Conservation (phyloP, 2,888 invertebrate genomes). For the Glyphotaelius pellucidus region DNA sequence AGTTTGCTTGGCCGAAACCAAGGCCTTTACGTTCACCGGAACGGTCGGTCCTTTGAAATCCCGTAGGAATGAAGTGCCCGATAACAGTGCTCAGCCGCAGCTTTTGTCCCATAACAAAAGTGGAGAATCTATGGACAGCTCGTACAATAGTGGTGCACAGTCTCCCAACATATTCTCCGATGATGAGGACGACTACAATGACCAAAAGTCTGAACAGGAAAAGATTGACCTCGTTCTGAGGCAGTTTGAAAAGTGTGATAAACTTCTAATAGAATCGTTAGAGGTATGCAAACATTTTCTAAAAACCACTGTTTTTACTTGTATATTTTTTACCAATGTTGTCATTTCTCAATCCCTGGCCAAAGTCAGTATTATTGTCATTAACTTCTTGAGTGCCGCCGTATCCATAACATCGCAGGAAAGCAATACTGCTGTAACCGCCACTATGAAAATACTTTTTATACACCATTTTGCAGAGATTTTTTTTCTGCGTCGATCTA, state of each 20-base stretch:
- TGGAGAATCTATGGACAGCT: slow-evolving; percentile 54
- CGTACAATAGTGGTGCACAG: slow-evolving; percentile 66
- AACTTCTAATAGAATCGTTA: slow-evolving; percentile 72
- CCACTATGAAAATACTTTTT: no score
- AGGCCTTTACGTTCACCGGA: slow-evolving; percentile 54
- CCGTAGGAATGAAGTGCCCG: not conserved
- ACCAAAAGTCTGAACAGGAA: slow-evolving; percentile 63
- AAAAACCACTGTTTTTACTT: slow-evolving; percentile 4
- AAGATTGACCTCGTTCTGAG: slow-evolving; percentile 73
- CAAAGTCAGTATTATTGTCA: not conserved
- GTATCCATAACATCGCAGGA: no score
- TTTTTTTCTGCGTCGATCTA: no score
- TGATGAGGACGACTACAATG: slow-evolving; percentile 74
- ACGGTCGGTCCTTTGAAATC: slow-evolving; percentile 49
- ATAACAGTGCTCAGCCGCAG: not conserved
- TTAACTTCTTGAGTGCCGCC: no score
- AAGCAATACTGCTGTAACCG: no score
- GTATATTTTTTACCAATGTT: slow-evolving; percentile 10
- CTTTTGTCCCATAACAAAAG: slow-evolving; percentile 41
- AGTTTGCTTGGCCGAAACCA: not conserved
- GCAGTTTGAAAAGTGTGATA: slow-evolving; percentile 73
- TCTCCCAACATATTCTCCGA: slow-evolving; percentile 84
- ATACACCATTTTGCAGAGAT: no score
- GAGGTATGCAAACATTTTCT: slow-evolving; percentile 70
- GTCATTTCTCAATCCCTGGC: not conserved